Evolutionary conservation across 2,888 invertebrate species (phyloP), one percentile per base, ranked within the genome.

Genomic region (Meliscaeva auricollis): DNA sequence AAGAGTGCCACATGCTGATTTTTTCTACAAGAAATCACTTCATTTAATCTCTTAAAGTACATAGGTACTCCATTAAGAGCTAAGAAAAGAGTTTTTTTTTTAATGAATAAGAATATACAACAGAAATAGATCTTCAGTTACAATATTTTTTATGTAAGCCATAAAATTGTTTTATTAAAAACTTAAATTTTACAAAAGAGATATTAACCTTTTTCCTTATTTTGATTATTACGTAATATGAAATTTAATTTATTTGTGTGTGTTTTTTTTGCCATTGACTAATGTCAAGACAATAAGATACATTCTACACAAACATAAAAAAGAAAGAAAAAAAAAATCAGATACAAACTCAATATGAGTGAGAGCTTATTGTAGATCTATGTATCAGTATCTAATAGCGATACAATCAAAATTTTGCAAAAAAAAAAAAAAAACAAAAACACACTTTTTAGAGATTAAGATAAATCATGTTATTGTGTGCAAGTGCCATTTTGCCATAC

Each of bases 311-410:
- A 62, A 7, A 1, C n/a, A 41, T 2, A n/a, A n/a, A n/a, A n/a
- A n/a, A n/a, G n/a, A n/a, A n/a, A n/a, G n/a, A n/a, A n/a, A n/a
- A n/a, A n/a, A 22, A 7, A 41, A 26, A 60, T 38, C 58, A 58
- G 30, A 54, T 54, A 54, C 15, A 54, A 56, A 56, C 32, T n/a
- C 38, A 58, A 38, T 26, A n/a, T n/a, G n/a, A n/a, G n/a, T n/a
- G n/a, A 15, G 41, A 26, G 26, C 9, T 26, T 52, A n/a, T 44
- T 2, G 4, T 22, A 26, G 41, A 41, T 26, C 26, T 60, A 22
- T 41, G 17, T 58, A n/a, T 22, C 60, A 60, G 62, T 44, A 62
- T 62, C 62, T 62, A 62, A 62, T 62, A 60, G 30, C n/a, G 35
- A 60, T 60, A 41, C 44, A 62, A 22, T 62, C 15, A 44, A 62